Evolutionary conservation across 2,113 vertebrate species (phyloP), one percentile per base, ranked within the genome.

Genomic region (Symphodus melops): DNA sequence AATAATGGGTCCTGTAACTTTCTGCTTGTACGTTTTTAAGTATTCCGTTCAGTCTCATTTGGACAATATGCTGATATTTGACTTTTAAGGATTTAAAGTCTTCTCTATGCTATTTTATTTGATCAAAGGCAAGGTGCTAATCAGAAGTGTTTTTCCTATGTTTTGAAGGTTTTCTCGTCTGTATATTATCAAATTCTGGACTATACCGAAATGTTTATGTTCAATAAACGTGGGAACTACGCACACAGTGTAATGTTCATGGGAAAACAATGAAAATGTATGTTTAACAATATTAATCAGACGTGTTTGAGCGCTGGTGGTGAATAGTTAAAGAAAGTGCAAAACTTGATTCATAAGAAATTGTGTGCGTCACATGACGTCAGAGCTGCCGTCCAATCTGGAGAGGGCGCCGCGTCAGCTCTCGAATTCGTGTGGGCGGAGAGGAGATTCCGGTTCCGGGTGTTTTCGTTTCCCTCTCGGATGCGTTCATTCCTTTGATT

Each of bases 371-470:
- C 77, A 65, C 0, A 0, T 1, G 17, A 88, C 88, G 90, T 91
- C 81, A 91, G 0, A 8, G 0, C n/a, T 0, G 1, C 21, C 8
- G 54, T 59, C 91, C 92, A 92, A 93, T 93, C 89, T 3, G 12
- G 5, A 41, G 49, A 60, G 70, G 39, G 4, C 79, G 82, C 57
- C 62, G 71, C 86, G 85, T 88, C 83, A 86, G 64, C 81, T 37
- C 42, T 71, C 44, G 78, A 36, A 74, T 71, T 79, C 77, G 68
- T 90, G 88, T 92, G 80, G 89, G 91, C 84, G 91, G 89, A 90
- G 77, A 77, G n/a, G 36, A 28, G 74, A 83, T 93, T 92, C 92
- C 92, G 92, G 88, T 93, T 93, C 93, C 92, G 92, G 93, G 92
- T 92, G 75, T 91, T 87, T 90, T 86, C 87, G 64, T 69, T 74